Evolutionary conservation across 2,797 vertebrate genomes (phyloP), one percentile per base, ranked within the genome.

Genomic region (Pygocentrus nattereri): DNA sequence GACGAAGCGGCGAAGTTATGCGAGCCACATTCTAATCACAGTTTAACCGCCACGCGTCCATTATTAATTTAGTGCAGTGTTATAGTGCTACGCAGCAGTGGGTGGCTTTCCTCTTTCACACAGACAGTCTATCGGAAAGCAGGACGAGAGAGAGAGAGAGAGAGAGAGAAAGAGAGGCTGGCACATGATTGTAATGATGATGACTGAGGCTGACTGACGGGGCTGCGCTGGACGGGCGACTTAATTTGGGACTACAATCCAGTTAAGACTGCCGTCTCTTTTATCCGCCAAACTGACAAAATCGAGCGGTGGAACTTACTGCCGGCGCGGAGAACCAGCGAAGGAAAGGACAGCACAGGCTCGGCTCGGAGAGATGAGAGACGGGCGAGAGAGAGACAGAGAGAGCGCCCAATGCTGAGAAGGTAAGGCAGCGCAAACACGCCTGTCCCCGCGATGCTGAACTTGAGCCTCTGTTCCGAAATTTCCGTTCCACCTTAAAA

Each of bases 181-280:
- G 89, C 89, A 85, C 88, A 91, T 88, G 88, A 91, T 90, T 91
- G 85, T 88, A 82, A 85, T 88, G 89, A 84, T 85, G 81, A 85
- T 91, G 90, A 90, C 89, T 74, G 41, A 44, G 41, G 41, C 41
- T 74, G 70, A 74, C 31, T 90, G 92, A 91, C 89, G 87, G 85
- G 86, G 84, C 67, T 88, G 81, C 88, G 87, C 88, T 89, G 90
- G 70, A 82, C 77, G 56, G 90, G 87, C 86, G 85, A 88, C 90
- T 90, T 87, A 88, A 89, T 93, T 90, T 91, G 91, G 92, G 91
- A 94, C 91, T 93, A 94, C 91, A 90, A 86, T 90, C 76, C 83
- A 87, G 83, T 82, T 88, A 89, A 84, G 30, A 76, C 56, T 73
- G 56, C 44, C 81, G 80, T 76, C 87, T 84, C 89, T 82, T 91